Evolutionary conservation across 2,797 vertebrate genomes (phyloP).

Genomic region (Harpagifer antarcticus): DNA sequence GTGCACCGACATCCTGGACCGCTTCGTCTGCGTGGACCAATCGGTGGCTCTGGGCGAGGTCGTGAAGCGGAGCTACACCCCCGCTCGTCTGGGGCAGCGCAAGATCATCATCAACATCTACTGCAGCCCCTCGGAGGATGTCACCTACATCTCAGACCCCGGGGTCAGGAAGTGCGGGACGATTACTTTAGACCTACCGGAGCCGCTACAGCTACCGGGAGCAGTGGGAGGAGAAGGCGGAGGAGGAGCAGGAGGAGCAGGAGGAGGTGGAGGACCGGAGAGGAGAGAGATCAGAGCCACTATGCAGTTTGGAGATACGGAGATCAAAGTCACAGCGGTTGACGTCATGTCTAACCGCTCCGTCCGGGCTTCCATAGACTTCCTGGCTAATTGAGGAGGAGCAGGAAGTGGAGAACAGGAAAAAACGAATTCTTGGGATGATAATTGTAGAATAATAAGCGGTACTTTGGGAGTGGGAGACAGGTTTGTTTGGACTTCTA

Average conservation of each 20-base stretch:
- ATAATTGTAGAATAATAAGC: conserved; percentile 22
- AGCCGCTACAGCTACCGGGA: conserved; percentile 50
- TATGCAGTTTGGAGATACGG: conserved; percentile 98
- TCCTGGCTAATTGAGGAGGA: conserved; percentile 90
- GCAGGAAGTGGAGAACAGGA: conserved; percentile 52
- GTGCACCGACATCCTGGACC: conserved; percentile 97
- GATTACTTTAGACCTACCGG: conserved; percentile 91
- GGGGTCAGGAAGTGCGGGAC: conserved; percentile 94
- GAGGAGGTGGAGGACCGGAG: conserved; percentile 28
- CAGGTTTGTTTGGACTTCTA: conserved; percentile 3
- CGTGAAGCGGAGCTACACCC: conserved; percentile 94
- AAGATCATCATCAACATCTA: conserved; percentile 98
- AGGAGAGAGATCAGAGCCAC: conserved; percentile 94
- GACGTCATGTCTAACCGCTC: conserved; percentile 90
- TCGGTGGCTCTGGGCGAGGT: conserved; percentile 95
- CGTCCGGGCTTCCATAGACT: conserved; percentile 93
- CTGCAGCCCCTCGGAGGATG: conserved; percentile 89
- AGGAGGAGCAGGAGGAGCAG: conserved; percentile 29
- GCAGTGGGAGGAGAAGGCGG: conserved; percentile 47
- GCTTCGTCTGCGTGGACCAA: conserved; percentile 94
- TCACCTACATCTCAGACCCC: conserved; percentile 91
- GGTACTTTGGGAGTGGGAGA: conserved; percentile 61
- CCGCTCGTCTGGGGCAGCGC: conserved; percentile 90
- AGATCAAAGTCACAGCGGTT: conserved; percentile 95
- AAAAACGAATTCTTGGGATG: conserved; percentile 32